phyloP scores from a whole-genome alignment of 2,888 invertebrate genomes.

The Toxonevra muliebris region DNA sequence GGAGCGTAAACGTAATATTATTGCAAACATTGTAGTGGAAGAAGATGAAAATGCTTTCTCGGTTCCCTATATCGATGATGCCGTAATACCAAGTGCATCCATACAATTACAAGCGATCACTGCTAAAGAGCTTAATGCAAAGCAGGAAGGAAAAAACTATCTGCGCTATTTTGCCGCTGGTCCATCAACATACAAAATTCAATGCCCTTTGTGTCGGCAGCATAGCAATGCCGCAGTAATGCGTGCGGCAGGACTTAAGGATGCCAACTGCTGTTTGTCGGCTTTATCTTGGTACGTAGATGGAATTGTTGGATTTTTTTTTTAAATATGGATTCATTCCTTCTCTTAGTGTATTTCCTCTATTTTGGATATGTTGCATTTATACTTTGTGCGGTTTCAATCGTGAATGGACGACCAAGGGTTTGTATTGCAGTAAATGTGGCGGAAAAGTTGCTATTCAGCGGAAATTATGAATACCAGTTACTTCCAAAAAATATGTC shows the following conservation, averaged over 20 bases:
- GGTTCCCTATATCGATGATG: slow-evolving; percentile 56
- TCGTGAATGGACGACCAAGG: slow-evolving; percentile 57
- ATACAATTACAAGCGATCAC: slow-evolving; percentile 31
- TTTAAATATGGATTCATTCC: not conserved
- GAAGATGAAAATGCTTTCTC: slow-evolving; percentile 38
- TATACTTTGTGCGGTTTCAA: slow-evolving; percentile 59
- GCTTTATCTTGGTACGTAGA: slow-evolving; percentile 56
- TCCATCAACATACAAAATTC: slow-evolving; percentile 56
- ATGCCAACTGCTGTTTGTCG: slow-evolving; percentile 54
- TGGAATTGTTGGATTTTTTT: not conserved
- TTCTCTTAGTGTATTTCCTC: slow-evolving; percentile 49
- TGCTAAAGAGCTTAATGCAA: not conserved
- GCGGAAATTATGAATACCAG: slow-evolving; percentile 31
- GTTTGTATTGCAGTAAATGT: slow-evolving; percentile 55
- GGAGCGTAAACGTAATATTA: slow-evolving; percentile 54
- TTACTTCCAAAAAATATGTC: too few species aligned
- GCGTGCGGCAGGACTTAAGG: slow-evolving; percentile 53
- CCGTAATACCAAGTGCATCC: slow-evolving; percentile 36
- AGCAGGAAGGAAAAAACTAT: slow-evolving; percentile 32
- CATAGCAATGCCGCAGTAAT: slow-evolving; percentile 56
- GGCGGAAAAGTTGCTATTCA: slow-evolving; percentile 57
- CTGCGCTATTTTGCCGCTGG: slow-evolving; percentile 58
- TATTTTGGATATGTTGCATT: slow-evolving; percentile 58
- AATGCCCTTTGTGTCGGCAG: slow-evolving; percentile 59
- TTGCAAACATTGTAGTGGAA: slow-evolving; percentile 55